Percentiles rank a stretch among this genome's conserved stretches.
Conservation (phyloP, 1,140 invertebrate species). For the Neodiprion virginianus region DNA sequence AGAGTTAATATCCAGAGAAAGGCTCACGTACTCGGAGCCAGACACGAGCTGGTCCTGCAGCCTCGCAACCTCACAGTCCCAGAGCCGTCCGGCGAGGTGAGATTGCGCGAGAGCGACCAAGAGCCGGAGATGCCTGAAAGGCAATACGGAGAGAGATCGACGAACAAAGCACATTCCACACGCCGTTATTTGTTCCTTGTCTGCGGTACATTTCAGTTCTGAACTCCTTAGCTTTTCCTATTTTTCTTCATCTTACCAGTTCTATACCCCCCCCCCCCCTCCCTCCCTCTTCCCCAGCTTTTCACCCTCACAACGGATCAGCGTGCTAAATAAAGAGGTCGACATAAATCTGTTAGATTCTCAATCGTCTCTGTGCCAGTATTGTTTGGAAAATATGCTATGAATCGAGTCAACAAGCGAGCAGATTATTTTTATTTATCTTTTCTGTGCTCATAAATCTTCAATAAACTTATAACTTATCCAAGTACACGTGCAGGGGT, state of each 20-base stretch:
- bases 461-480: too few relatives aligned
- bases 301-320: too few relatives aligned
- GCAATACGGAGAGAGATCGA: constrained; percentile 32
- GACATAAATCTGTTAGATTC: too few relatives aligned
- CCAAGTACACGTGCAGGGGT: too few relatives aligned
- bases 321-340: too few relatives aligned
- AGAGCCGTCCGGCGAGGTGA: neutral
- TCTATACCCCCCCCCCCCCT: too few relatives aligned
- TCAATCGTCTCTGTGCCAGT: too few relatives aligned
- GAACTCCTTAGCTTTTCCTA: neutral
- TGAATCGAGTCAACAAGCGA: too few relatives aligned
- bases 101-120: constrained; percentile 6
- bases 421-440: too few relatives aligned
- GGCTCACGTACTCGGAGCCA: neutral
- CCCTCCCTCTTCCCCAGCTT: neutral
- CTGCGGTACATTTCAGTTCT: constrained; percentile 28
- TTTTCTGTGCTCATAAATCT: too few relatives aligned
- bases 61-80: neutral
- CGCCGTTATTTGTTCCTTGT: constrained; percentile 53
- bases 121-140: neutral
- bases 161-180: constrained; percentile 56
- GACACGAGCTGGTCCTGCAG: neutral
- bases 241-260: too few relatives aligned
- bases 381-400: too few relatives aligned
- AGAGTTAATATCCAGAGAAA: constrained; percentile 5